Percentiles rank a stretch among this genome's conserved stretches.
Conservation (phyloP, 2,113 vertebrate genomes). For the Chunga burmeisteri region DNA sequence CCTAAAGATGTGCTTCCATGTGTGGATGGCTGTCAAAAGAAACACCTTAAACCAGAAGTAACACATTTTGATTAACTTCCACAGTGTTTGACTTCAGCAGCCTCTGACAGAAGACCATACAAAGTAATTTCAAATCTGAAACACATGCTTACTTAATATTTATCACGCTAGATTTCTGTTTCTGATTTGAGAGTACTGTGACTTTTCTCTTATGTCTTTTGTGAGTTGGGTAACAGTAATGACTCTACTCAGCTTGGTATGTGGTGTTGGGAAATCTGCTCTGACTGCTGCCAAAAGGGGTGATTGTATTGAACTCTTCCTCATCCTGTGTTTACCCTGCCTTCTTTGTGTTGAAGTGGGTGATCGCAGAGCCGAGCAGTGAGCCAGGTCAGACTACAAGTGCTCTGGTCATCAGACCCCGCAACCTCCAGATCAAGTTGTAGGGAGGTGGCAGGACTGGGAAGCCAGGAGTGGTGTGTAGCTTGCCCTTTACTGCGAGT, state of each 20-base stretch:
- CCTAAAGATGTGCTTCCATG: neutral
- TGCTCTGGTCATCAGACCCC: neutral
- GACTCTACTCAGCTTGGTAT: neutral
- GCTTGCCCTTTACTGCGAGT: neutral
- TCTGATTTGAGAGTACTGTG: neutral
- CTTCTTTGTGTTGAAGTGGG: accelerated
- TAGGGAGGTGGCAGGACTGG: neutral
- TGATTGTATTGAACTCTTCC: neutral
- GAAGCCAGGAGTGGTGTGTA: neutral
- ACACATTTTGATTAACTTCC: neutral
- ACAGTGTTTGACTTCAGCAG: neutral
- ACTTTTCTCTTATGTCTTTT: neutral
- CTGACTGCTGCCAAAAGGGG: neutral
- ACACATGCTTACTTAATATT: accelerated
- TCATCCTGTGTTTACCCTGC: neutral
- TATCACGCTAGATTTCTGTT: neutral
- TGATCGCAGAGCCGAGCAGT: neutral
- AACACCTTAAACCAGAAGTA: neutral
- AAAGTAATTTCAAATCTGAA: neutral
- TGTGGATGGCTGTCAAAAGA: neutral
- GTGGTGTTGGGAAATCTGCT: neutral
- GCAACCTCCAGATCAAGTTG: accelerated
- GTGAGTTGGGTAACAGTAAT: neutral
- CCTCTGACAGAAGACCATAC: neutral
- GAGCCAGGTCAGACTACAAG: neutral